phyloP scores from a whole-genome alignment of 2,113 vertebrate genomes.

The Microtus ochrogaster region DNA sequence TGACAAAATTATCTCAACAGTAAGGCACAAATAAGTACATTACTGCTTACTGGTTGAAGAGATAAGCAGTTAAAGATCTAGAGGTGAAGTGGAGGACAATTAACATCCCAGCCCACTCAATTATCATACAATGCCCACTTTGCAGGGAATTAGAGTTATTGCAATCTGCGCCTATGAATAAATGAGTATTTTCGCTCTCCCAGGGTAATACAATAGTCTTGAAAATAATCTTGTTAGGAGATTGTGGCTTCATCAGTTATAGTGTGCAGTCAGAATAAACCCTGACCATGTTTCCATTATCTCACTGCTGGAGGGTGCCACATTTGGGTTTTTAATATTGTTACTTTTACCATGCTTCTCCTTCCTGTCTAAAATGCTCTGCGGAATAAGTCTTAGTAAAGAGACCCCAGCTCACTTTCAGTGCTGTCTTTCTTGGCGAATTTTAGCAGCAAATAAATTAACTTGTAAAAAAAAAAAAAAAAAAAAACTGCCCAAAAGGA shows the following conservation, averaged over 20 bases:
- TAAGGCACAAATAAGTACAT: conserved; percentile 79
- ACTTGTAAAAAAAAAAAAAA: background rate
- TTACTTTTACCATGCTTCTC: conserved; percentile 67
- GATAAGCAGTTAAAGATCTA: conserved; percentile 85
- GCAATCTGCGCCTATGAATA: conserved; percentile 81
- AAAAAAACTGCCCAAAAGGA: conserved; percentile 53
- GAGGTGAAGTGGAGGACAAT: conserved; percentile 87
- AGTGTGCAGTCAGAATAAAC: conserved; percentile 80
- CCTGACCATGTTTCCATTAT: conserved; percentile 70
- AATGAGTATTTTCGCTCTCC: conserved; percentile 84
- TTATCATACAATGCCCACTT: conserved; percentile 86
- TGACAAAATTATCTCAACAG: conserved; percentile 78
- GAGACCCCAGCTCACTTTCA: conserved; percentile 56
- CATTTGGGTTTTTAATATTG: conserved; percentile 61
- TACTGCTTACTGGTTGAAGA: conserved; percentile 84
- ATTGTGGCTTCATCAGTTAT: conserved; percentile 83
- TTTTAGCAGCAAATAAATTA: conserved; percentile 49
- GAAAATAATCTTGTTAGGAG: conserved; percentile 85
- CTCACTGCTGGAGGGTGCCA: conserved; percentile 68
- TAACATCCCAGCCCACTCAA: conserved; percentile 81
- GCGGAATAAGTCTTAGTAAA: conserved; percentile 65
- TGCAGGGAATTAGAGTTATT: conserved; percentile 84
- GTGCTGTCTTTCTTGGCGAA: conserved; percentile 58
- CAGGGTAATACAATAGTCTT: conserved; percentile 83
- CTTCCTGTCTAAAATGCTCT: conserved; percentile 63